A percentile compares a stretch with the other conserved stretches of the same genome.
Evolutionary conservation across 2,888 invertebrate species (phyloP).

Genomic region (Clunio marinus): DNA sequence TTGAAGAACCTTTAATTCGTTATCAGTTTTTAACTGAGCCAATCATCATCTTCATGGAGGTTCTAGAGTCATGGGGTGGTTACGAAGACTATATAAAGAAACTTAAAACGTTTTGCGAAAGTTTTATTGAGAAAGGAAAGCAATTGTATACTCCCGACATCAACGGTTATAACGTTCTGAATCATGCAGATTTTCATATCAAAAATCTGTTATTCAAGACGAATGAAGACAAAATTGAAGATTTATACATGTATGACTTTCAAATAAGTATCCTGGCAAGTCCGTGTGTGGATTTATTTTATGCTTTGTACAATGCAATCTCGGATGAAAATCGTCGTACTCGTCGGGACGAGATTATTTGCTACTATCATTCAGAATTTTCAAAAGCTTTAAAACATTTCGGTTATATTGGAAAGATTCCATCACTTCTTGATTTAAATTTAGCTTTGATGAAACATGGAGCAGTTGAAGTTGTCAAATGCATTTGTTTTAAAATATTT

Average conservation of each 20-base stretch:
- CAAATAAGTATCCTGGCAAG: background rate
- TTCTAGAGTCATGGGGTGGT: background rate
- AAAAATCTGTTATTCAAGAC: slow-evolving; percentile 5
- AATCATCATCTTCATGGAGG: background rate
- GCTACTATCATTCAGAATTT: slow-evolving; percentile 5
- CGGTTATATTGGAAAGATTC: background rate
- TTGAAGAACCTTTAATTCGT: background rate
- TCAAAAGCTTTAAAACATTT: background rate
- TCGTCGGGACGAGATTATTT: background rate
- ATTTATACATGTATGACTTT: background rate
- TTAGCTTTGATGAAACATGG: background rate
- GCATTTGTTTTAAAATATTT: slow-evolving; percentile 1
- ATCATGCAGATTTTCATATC: slow-evolving; percentile 20
- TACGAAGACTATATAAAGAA: background rate
- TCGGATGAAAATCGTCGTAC: background rate
- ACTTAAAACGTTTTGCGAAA: background rate
- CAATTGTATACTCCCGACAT: background rate
- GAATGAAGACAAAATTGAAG: background rate
- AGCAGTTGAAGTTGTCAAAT: background rate
- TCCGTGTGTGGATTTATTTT: background rate
- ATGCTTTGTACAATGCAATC: background rate
- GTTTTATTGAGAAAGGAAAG: background rate
- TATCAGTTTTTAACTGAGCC: background rate
- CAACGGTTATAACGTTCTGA: slow-evolving; percentile 2
- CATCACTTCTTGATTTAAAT: background rate